Percentiles rank a stretch among this genome's conserved stretches.
phyloP scores from a whole-genome alignment of 64 coral and sea anemone species.

The Exaiptasia diaphana region DNA sequence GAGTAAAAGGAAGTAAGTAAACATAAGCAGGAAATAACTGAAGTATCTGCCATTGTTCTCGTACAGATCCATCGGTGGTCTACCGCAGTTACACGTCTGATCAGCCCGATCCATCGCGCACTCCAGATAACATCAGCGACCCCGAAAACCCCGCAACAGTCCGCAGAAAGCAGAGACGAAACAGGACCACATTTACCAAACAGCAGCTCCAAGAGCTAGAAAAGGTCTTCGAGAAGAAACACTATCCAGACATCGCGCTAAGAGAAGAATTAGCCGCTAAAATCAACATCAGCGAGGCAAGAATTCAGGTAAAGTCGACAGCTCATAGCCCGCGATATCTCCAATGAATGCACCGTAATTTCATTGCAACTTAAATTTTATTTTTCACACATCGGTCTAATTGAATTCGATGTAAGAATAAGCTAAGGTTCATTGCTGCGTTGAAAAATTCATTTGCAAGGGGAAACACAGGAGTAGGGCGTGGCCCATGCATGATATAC shows the following conservation, averaged over 20 bases:
- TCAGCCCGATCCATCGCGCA: constrained; percentile 31
- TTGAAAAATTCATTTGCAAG: neutral
- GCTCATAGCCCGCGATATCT: neutral
- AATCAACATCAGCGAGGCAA: constrained; percentile 92
- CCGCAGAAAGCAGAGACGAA: constrained; percentile 85
- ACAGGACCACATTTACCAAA: constrained; percentile 97
- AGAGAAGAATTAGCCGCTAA: constrained; percentile 89
- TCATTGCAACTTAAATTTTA: constrained; percentile 1
- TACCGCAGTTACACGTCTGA: constrained; percentile 72
- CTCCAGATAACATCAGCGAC: constrained; percentile 30
- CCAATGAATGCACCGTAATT: neutral
- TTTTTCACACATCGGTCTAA: constrained; percentile 12
- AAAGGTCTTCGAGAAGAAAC: constrained; percentile 99
- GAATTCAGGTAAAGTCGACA: constrained; percentile 75
- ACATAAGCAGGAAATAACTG: neutral
- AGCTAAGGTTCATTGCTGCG: neutral
- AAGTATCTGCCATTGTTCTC: neutral
- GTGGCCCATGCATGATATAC: constrained; percentile 22
- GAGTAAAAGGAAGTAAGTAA: neutral
- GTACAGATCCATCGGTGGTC: constrained; percentile 80
- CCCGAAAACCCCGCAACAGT: constrained; percentile 82
- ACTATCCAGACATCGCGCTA: constrained; percentile 95
- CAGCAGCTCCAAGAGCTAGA: constrained; percentile 87
- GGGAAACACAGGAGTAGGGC: too few species aligned
- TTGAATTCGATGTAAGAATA: neutral